Evolutionary conservation across 2,113 vertebrate species (phyloP).

Genomic region (Planiliza haematocheilus): DNA sequence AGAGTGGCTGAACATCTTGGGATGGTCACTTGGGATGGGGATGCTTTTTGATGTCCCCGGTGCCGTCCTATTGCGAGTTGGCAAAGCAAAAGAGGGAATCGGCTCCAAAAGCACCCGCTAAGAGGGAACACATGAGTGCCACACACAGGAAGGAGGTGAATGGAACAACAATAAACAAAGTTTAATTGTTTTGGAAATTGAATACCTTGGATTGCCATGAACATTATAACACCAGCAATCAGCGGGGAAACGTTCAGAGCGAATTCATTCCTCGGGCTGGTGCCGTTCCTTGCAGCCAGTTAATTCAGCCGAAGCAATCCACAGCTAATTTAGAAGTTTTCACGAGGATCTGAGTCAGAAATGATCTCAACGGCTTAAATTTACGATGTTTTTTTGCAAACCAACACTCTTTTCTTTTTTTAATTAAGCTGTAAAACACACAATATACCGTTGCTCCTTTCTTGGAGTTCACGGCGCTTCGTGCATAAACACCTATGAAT

Average conservation of each 20-base stretch:
- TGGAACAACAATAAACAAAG: constrained; percentile 30
- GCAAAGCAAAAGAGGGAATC: constrained; percentile 36
- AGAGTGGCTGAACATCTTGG: constrained; percentile 44
- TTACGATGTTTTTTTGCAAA: background rate
- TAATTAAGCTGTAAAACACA: background rate
- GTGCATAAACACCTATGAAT: no score
- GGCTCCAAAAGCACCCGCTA: constrained; percentile 31
- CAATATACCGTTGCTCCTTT: background rate
- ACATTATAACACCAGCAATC: background rate
- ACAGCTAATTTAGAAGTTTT: background rate
- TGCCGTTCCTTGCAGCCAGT: background rate
- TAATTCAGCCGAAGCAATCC: background rate
- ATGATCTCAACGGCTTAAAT: no score
- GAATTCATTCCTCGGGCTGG: background rate
- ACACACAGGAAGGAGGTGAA: constrained; percentile 22
- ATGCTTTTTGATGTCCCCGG: constrained; percentile 55
- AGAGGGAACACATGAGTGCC: constrained; percentile 18
- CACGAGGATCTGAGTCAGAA: background rate
- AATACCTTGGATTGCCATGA: constrained; percentile 19
- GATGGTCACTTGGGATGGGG: constrained; percentile 51
- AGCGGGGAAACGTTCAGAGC: constrained; percentile 4
- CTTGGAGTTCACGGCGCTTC: no score
- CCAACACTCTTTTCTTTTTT: background rate
- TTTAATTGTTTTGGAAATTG: constrained; percentile 36
- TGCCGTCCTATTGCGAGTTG: constrained; percentile 34